phyloP scores from a whole-genome alignment of 1,140 invertebrate genomes.

The Drosophila truncata region DNA sequence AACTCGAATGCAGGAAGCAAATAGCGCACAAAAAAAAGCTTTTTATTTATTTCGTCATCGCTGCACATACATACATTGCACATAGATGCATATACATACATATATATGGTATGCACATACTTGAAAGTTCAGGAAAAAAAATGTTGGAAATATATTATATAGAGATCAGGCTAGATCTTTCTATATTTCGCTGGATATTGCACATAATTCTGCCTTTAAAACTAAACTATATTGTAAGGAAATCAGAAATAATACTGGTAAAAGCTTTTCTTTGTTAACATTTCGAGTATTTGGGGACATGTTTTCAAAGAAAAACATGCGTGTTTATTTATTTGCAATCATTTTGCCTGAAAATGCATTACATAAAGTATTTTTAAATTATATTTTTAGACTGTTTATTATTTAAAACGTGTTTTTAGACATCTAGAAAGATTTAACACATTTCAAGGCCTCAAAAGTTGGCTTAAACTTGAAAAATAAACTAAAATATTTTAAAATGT shows the following conservation, averaged over 20 bases:
- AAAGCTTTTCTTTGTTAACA: conserved; percentile 56
- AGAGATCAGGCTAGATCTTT: conserved; percentile 1
- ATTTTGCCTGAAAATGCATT: background rate
- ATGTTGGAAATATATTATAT: conserved; percentile 25
- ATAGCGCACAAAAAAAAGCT: conserved; percentile 52
- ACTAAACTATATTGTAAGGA: conserved; percentile 11
- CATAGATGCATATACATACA: conserved; percentile 12
- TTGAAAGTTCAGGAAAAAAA: conserved; percentile 63
- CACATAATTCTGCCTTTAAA: background rate
- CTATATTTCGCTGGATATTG: background rate
- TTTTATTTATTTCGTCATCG: conserved; percentile 69
- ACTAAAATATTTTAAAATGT: background rate
- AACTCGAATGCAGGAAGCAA: conserved; percentile 65
- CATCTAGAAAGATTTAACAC: background rate
- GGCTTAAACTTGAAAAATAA: background rate
- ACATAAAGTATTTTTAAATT: background rate
- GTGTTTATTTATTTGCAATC: conserved; percentile 3
- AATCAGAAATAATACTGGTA: background rate
- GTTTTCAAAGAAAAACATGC: conserved; percentile 22
- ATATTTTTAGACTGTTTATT: background rate
- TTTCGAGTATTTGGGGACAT: conserved; percentile 27
- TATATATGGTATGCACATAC: conserved; percentile 5
- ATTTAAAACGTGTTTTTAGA: background rate
- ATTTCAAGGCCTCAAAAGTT: background rate
- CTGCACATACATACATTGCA: conserved; percentile 44